A percentile compares a stretch with the other conserved stretches of the same genome.
Evolutionary conservation across 2,797 vertebrate genomes (phyloP).

Genomic region (Yasuhikotakia modesta): DNA sequence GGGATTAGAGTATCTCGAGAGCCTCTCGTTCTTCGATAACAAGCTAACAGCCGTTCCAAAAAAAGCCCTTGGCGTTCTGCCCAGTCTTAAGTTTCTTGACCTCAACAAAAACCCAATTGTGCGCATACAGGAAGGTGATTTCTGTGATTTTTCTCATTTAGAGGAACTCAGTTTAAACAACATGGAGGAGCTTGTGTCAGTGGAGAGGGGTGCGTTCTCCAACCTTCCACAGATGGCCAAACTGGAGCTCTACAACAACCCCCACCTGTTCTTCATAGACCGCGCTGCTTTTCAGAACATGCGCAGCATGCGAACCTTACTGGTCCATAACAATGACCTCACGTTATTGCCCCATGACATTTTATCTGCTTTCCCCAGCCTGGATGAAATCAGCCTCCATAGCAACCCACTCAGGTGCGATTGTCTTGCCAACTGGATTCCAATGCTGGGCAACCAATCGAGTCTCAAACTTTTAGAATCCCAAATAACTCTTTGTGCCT

Average conservation of each 20-base stretch:
- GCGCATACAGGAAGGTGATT: slow-evolving; percentile 76
- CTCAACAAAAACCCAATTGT: slow-evolving; percentile 82
- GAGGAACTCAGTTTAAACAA: slow-evolving; percentile 84
- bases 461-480: slow-evolving; percentile 76
- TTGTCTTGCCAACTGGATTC: slow-evolving; percentile 77
- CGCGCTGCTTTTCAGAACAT: slow-evolving; percentile 72
- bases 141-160: slow-evolving; percentile 77
- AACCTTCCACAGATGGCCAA: slow-evolving; percentile 81
- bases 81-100: slow-evolving; percentile 83
- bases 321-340: slow-evolving; percentile 78
- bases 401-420: slow-evolving; percentile 84
- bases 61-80: slow-evolving; percentile 74
- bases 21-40: slow-evolving; percentile 84
- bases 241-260: slow-evolving; percentile 80
- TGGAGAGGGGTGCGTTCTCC: slow-evolving; percentile 76
- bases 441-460: slow-evolving; percentile 73
- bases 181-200: slow-evolving; percentile 79
- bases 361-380: slow-evolving; percentile 67
- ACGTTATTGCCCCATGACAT: slow-evolving; percentile 77
- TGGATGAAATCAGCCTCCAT: slow-evolving; percentile 75
- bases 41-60: slow-evolving; percentile 76
- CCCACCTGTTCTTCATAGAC: slow-evolving; percentile 77
- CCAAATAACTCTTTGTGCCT: slow-evolving; percentile 76
- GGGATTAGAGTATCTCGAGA: slow-evolving; percentile 82
- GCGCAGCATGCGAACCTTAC: slow-evolving; percentile 73